Conservation (phyloP, 1,140 invertebrate species). For the Pseudomyrmex flavicornis region DNA sequence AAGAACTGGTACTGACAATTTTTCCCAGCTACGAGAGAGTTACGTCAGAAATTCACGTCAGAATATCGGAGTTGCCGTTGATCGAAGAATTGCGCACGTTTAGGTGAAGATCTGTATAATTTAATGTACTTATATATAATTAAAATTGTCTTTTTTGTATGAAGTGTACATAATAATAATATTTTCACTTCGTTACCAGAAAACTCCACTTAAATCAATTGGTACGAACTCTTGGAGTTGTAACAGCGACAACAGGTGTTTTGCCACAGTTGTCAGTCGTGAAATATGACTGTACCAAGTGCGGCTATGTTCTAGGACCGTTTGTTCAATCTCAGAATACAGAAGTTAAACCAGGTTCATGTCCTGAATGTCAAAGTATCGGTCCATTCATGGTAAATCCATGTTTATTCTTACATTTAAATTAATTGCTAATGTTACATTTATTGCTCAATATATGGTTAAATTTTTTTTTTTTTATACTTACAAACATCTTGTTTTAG, state of each 20-base stretch:
- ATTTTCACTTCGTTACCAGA: conserved; percentile 84
- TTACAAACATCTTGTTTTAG: conserved; percentile 81
- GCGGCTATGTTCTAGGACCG: conserved; percentile 97
- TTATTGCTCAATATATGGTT: background rate
- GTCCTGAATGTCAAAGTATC: conserved; percentile 98
- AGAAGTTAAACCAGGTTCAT: conserved; percentile 98
- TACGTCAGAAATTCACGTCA: conserved; percentile 95
- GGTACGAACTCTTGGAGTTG: conserved; percentile 97
- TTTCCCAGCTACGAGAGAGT: conserved; percentile 99
- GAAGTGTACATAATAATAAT: conserved; percentile 27
- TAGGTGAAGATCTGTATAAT: conserved; percentile 85
- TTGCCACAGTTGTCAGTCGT: conserved; percentile 97
- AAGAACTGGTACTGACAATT: conserved; percentile 96
- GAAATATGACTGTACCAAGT: conserved; percentile 99
- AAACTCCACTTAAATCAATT: conserved; percentile 98
- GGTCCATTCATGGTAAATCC: conserved; percentile 96
- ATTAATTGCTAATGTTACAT: background rate
- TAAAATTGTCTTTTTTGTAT: conserved; percentile 15
- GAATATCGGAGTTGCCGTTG: conserved; percentile 97
- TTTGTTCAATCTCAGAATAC: conserved; percentile 97
- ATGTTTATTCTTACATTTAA: background rate
- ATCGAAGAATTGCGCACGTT: conserved; percentile 98
- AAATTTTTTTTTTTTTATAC: background rate
- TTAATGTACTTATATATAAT: conserved; percentile 17
- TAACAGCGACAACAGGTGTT: conserved; percentile 97